Base-by-base conservation (phyloP, 2,888 invertebrate genomes). In the Neocrepidodera transversa region DNA sequence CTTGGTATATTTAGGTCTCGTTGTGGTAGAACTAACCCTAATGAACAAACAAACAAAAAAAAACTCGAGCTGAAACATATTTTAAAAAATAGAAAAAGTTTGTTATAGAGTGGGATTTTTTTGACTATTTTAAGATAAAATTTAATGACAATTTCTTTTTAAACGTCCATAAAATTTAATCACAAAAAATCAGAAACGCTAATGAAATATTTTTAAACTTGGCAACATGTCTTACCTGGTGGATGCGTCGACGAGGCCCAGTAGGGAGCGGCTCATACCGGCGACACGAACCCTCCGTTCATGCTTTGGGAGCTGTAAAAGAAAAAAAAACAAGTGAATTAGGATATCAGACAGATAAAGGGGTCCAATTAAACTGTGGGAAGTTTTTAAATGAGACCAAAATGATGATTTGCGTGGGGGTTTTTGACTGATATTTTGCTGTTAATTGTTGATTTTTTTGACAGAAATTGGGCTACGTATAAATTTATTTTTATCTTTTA, bases 201-300 rank as follows among this genome's bases (percentile, higher is more conserved):
- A 2, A 10, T 28, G 6, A 28, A 28, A 26, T 26, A 13, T 26
- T 11, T 14, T 10, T 26, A 35, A 42, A 48, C 36, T 53, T 58
- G 47, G 42, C 60, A 53, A 49, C 49, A 26, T 10, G 60, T 74
- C 76, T 76, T 72, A 76, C 76, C 73, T 70, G 67, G 69, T 63
- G 60, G 65, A 68, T 65, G 66, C 63, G 66, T 69, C 71, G 73
- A 73, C 70, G 73, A 64, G 72, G 71, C 73, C 74, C 74, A 73
- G 72, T 76, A 78, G 79, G 79, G 76, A 78, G 77, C 78, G 79
- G 79, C 79, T 85, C 87, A 90, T 78, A 90, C 89, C 72, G 90
- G 89, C 74, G 89, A 87, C 78, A 89, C 90, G 83, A 87, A 90
- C 73, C 85, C 84, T 70, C 87, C 89, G 79, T 86, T 86, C 83